phyloP scores from a whole-genome alignment of 2,797 vertebrate species.

The Vireo griseus region DNA sequence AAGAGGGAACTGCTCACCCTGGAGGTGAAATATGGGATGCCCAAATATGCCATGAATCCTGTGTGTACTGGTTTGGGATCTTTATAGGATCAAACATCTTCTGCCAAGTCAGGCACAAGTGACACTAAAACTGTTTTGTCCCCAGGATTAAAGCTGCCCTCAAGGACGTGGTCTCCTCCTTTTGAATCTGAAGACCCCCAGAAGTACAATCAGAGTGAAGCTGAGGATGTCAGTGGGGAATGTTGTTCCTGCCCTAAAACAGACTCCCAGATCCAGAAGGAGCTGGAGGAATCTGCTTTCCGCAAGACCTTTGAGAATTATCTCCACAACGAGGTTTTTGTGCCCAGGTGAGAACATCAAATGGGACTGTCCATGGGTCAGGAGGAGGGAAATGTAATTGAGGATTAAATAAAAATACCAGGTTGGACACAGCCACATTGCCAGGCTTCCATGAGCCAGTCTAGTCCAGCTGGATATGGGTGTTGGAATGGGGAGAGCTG shows the following conservation, averaged over 20 bases:
- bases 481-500: not conserved
- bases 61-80: not conserved
- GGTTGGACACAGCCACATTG: fast-evolving
- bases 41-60: not conserved
- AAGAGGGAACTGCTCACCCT: not conserved
- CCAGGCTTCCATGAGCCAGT: not conserved
- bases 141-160: conserved; percentile 90
- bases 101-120: not conserved
- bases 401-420: not conserved
- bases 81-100: not conserved
- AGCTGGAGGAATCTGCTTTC: conserved; percentile 90
- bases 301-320: conserved; percentile 95
- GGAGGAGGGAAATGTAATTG: not conserved
- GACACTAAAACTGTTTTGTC: not conserved
- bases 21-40: not conserved
- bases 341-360: conserved; percentile 78
- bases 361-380: not conserved
- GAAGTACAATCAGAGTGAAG: conserved; percentile 83
- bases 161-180: conserved; percentile 78
- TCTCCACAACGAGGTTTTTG: conserved; percentile 94
- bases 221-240: conserved; percentile 70
- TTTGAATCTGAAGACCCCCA: conserved; percentile 70
- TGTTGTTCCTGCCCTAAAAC: conserved; percentile 96
- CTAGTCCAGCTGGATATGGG: not conserved
- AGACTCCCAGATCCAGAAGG: conserved; percentile 89